These are phyloP conservation scores for Dicaeum eximium DNA, from an alignment of 2,113 vertebrate genomes.

Conservation along the genomic window DNA sequence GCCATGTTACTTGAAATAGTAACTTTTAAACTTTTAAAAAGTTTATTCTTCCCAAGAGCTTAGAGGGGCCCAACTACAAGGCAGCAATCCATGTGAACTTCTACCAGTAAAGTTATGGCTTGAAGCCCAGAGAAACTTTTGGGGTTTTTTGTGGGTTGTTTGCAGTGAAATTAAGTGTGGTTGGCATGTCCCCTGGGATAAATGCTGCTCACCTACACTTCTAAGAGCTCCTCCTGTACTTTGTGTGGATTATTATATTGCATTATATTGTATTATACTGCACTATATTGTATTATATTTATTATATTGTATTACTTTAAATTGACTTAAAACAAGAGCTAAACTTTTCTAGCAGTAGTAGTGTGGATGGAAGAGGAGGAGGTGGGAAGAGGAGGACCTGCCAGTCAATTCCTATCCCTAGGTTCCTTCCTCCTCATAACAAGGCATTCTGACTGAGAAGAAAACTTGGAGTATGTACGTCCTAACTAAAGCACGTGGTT, in stretches of 20 bases:
- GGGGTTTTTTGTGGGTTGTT: rapidly evolving
- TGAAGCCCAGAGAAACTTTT: neutral
- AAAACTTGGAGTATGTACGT: neutral
- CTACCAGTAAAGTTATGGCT: neutral
- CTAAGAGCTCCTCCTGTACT: neutral
- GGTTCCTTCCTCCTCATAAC: neutral
- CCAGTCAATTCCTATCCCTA: neutral
- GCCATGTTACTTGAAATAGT: neutral
- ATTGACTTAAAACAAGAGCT: neutral
- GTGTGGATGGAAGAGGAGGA: neutral
- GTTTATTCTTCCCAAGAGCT: neutral
- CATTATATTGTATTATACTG: neutral
- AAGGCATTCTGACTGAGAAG: neutral
- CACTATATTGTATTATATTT: neutral
- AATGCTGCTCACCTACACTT: neutral
- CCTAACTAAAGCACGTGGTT: neutral
- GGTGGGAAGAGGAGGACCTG: no score
- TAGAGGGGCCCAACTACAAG: neutral
- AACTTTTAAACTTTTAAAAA: neutral
- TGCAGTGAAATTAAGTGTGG: neutral
- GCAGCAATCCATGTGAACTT: neutral
- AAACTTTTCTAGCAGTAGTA: neutral
- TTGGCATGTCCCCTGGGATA: neutral
- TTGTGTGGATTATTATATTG: neutral
- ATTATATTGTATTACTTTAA: neutral